These are phyloP conservation scores for Drosophila pruinosa DNA, from an alignment of 1,140 invertebrate genomes.

Conservation along the genomic window DNA sequence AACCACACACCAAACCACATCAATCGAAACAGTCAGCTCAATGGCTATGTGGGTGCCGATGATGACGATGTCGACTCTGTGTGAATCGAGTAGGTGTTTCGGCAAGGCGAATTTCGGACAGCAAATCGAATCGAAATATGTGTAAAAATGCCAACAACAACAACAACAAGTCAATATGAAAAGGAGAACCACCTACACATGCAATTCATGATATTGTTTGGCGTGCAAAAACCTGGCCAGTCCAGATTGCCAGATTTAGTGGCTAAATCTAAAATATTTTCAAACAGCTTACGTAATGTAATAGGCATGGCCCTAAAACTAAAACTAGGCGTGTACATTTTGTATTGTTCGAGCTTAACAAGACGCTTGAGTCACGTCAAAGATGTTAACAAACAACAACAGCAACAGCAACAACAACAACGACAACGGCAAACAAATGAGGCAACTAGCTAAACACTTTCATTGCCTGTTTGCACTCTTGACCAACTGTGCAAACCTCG, in stretches of 20 bases:
- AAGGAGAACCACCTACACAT: constrained; percentile 28
- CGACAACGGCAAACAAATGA: constrained; percentile 38
- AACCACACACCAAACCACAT: constrained; percentile 12
- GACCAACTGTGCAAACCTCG: constrained; percentile 65
- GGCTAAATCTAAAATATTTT: constrained; percentile 25
- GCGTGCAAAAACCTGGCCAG: constrained; percentile 24
- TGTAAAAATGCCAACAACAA: constrained; percentile 34
- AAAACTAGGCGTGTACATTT: constrained; percentile 36
- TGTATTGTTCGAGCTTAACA: constrained; percentile 22
- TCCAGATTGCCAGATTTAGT: constrained; percentile 20
- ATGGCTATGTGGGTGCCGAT: constrained; percentile 24
- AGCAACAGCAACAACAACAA: constrained; percentile 3
- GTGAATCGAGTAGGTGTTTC: constrained; percentile 35
- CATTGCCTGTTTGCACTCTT: constrained; percentile 64
- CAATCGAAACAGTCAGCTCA: background rate
- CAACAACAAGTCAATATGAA: background rate
- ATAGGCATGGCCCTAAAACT: constrained; percentile 44
- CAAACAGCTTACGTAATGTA: constrained; percentile 41
- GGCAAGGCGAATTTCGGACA: constrained; percentile 48
- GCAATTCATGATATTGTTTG: constrained; percentile 3
- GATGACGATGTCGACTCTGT: constrained; percentile 21
- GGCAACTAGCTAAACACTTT: constrained; percentile 62
- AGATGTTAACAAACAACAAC: constrained; percentile 46
- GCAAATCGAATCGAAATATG: constrained; percentile 27
- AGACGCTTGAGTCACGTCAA: constrained; percentile 40